Percentiles rank a stretch among this genome's conserved stretches.
Evolutionary conservation across 2,888 invertebrate genomes (phyloP).

Genomic region (Rhorus exstirpatorius): DNA sequence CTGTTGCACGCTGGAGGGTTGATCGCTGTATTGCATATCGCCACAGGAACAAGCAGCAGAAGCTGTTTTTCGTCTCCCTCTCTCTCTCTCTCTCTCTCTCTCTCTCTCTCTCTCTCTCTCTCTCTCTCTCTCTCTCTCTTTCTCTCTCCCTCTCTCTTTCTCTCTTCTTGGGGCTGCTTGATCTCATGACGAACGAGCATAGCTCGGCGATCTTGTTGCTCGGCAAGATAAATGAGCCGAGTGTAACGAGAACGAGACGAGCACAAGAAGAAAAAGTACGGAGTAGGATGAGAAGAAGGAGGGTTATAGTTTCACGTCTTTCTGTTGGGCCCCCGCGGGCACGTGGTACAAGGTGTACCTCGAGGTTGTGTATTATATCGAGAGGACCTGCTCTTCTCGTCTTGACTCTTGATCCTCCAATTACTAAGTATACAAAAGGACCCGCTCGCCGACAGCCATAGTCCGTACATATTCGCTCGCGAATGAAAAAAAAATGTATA

Average conservation of each 20-base stretch:
- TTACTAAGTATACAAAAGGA: slow-evolving; percentile 69
- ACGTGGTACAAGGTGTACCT: slow-evolving; percentile 54
- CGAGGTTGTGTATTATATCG: slow-evolving; percentile 29
- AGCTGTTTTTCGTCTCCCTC: slow-evolving; percentile 56
- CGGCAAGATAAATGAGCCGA: slow-evolving; percentile 69
- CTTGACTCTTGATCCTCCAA: slow-evolving; percentile 67
- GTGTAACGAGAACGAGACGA: slow-evolving; percentile 71
- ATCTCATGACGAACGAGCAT: slow-evolving; percentile 65
- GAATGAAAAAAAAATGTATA: slow-evolving; percentile 41
- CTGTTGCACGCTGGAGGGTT: slow-evolving; percentile 28
- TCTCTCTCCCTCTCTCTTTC: slow-evolving; percentile 24
- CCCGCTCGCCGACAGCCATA: slow-evolving; percentile 55
- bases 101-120: slow-evolving; percentile 20
- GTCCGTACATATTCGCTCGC: slow-evolving; percentile 49
- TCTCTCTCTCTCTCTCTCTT: slow-evolving; percentile 46
- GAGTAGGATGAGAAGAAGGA: slow-evolving; percentile 64
- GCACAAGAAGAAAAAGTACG: slow-evolving; percentile 68
- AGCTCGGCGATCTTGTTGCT: slow-evolving; percentile 66
- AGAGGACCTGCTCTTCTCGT: slow-evolving; percentile 52
- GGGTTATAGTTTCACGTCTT: slow-evolving; percentile 36
- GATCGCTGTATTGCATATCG: slow-evolving; percentile 8
- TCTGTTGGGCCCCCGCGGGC: slow-evolving; percentile 55
- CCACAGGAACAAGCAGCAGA: slow-evolving; percentile 25
- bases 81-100: slow-evolving; percentile 38
- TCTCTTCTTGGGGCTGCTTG: slow-evolving; percentile 36